A percentile compares a stretch with the other conserved stretches of the same genome.
Conservation (phyloP, 2,797 vertebrate genomes). For the Acanthis flammea region DNA sequence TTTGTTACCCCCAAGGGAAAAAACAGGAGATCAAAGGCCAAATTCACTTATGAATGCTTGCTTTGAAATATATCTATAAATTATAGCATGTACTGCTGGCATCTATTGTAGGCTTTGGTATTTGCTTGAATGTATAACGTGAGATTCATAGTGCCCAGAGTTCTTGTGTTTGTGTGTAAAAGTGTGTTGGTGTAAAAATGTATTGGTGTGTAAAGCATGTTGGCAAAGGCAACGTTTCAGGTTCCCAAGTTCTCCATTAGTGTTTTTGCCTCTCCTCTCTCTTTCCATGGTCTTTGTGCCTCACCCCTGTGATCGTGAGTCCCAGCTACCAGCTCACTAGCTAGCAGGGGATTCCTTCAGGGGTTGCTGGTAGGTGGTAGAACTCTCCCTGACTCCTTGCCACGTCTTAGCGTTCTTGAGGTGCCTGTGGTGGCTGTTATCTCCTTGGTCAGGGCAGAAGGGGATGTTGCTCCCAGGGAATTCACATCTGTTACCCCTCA, state of each 20-base stretch:
- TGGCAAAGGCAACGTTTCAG: not conserved
- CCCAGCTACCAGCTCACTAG: not conserved
- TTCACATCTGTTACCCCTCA: slow-evolving; percentile 35
- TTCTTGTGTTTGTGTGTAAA: not conserved
- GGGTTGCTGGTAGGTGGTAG: not conserved
- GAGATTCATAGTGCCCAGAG: not conserved
- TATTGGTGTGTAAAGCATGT: not conserved
- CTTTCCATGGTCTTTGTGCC: not conserved
- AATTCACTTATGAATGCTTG: slow-evolving; percentile 55
- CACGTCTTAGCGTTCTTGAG: not conserved
- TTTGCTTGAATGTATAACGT: not conserved
- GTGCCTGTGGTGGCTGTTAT: slow-evolving; percentile 2
- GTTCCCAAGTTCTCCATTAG: not conserved
- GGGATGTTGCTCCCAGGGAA: slow-evolving; percentile 21
- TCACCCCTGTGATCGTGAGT: not conserved
- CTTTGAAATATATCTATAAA: slow-evolving; percentile 68
- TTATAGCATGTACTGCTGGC: slow-evolving; percentile 56
- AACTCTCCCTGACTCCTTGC: not conserved
- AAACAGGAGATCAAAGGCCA: slow-evolving; percentile 56
- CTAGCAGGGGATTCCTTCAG: not conserved
- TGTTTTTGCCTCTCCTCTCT: not conserved
- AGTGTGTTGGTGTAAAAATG: not conserved
- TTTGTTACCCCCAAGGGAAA: slow-evolving; percentile 61
- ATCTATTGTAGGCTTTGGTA: slow-evolving; percentile 50
- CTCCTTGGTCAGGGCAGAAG: not conserved